Evolutionary conservation across 92 coral and sea anemone species (phyloP).

Genomic region (Montipora capitata): DNA sequence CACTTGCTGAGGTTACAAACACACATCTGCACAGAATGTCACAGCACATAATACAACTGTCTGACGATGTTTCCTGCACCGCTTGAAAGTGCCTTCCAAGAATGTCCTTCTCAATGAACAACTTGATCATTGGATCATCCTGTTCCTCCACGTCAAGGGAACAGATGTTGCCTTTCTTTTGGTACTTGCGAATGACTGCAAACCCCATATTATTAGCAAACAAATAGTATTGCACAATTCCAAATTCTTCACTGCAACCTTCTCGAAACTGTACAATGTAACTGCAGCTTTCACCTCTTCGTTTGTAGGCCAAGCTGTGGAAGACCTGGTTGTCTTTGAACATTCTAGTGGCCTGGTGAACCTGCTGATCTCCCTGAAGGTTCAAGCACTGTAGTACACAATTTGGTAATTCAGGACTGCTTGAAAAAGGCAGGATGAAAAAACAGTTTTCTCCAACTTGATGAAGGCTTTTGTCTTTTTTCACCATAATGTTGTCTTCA

Average conservation of each 20-base stretch:
- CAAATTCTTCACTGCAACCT: conserved; percentile 22
- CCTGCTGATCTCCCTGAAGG: background rate
- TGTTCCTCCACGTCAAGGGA: conserved; percentile 15
- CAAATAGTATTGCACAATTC: conserved; percentile 2
- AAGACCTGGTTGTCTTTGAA: background rate
- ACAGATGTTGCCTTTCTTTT: conserved; percentile 22
- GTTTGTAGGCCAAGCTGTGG: conserved; percentile 20
- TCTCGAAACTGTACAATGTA: conserved; percentile 22
- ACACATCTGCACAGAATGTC: conserved; percentile 7
- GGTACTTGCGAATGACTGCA: background rate
- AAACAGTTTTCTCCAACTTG: background rate
- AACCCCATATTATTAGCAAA: background rate
- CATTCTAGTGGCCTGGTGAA: conserved; percentile 13
- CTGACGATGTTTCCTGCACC: background rate
- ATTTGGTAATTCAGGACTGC: background rate
- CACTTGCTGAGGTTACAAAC: background rate
- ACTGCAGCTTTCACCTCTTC: conserved; percentile 24
- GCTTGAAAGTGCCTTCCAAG: conserved; percentile 1
- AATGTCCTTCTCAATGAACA: conserved; percentile 9
- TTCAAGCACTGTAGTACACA: background rate
- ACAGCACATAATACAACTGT: background rate
- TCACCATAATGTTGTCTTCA: too few species aligned
- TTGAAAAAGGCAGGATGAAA: background rate
- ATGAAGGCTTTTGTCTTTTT: background rate
- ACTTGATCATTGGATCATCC: conserved; percentile 8